Evolutionary conservation across 2,113 vertebrate genomes (phyloP).

Genomic region (Etheostoma cragini): DNA sequence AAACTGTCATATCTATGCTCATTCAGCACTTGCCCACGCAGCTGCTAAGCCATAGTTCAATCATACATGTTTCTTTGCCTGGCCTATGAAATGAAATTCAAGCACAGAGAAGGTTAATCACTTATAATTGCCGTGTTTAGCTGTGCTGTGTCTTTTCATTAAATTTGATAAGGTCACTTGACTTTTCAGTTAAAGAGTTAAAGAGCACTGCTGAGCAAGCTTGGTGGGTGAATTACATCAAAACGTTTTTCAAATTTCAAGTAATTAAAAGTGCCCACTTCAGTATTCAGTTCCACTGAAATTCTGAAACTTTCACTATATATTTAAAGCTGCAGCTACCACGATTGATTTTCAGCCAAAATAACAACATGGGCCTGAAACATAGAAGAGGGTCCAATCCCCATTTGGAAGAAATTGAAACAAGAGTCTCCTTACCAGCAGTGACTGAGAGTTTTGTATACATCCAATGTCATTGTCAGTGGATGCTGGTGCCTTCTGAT

Average conservation of each 20-base stretch:
- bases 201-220: not conserved
- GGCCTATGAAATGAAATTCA: constrained; percentile 43
- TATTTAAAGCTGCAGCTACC: not conserved
- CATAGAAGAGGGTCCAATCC: not conserved
- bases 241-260: constrained; percentile 10
- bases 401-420: not conserved
- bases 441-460: too few relatives aligned
- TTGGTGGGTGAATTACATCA: not conserved
- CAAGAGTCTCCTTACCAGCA: too few relatives aligned
- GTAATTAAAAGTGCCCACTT: constrained; percentile 12
- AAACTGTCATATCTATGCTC: constrained; percentile 70
- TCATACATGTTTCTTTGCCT: constrained; percentile 47
- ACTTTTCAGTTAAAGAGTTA: constrained; percentile 6
- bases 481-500: too few relatives aligned
- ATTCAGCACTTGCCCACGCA: constrained; percentile 57
- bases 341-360: not conserved
- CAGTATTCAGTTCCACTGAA: not conserved
- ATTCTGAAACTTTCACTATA: not conserved
- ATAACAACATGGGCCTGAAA: not conserved
- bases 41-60: constrained; percentile 46
- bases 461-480: too few relatives aligned
- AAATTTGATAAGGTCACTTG: constrained; percentile 12
- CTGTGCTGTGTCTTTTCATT: constrained; percentile 23
- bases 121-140: constrained; percentile 15
- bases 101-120: constrained; percentile 43